These are phyloP conservation scores for Mus musculus DNA, from an alignment of 2,113 vertebrate genomes.

Conservation along the genomic window GRCm39 chr1:173984501-173985000, in stretches of 20 bases:
- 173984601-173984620: too few species aligned
- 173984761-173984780: neutral
- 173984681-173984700: neutral
- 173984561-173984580: neutral
- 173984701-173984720: neutral
- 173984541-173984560: neutral
- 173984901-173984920: neutral
- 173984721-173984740: neutral
- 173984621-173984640: too few species aligned
- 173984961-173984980: neutral
- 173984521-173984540: neutral
- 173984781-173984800: neutral
- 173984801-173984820: rapidly evolving
- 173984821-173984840: neutral
- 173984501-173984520: neutral
- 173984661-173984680: neutral
- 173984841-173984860: too few species aligned
- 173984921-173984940: too few species aligned
- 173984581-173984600: too few species aligned
- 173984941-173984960: neutral
- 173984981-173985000: neutral
- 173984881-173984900: neutral
- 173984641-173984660: neutral
- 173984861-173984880: neutral
- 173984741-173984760: neutral